A percentile compares a stretch with the other conserved stretches of the same genome.
Conservation (phyloP, 1,140 invertebrate species). For the Andricus grossulariae region DNA sequence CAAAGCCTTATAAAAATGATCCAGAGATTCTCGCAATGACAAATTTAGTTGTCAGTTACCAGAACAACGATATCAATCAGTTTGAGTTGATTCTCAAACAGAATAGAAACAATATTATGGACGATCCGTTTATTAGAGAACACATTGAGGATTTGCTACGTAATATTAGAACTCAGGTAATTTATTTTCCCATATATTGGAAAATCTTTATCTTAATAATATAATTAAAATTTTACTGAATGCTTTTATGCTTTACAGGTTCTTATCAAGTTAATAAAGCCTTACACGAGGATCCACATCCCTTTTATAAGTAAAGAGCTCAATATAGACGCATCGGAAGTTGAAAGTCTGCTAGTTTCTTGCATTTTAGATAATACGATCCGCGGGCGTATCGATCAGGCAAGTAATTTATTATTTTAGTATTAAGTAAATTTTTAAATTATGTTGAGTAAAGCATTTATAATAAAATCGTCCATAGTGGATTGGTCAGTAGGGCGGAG, state of each 20-base stretch:
- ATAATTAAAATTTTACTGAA: background rate
- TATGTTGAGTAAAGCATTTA: background rate
- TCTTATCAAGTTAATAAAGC: conserved; percentile 97
- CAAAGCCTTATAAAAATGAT: conserved; percentile 99
- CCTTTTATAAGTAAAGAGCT: conserved; percentile 98
- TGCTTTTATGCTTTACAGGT: conserved; percentile 77
- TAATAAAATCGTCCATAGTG: too few relatives aligned
- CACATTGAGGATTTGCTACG: conserved; percentile 98
- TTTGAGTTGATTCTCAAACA: conserved; percentile 98
- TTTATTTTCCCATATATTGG: background rate
- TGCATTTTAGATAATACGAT: conserved; percentile 99
- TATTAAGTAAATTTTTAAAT: background rate
- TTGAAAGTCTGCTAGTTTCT: conserved; percentile 97
- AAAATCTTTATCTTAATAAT: background rate
- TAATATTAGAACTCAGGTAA: conserved; percentile 95
- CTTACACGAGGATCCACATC: conserved; percentile 98
- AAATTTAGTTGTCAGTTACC: conserved; percentile 98
- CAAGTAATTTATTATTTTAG: conserved; percentile 46
- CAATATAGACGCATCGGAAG: conserved; percentile 97
- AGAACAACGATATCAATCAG: conserved; percentile 99
- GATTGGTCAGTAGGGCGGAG: too few relatives aligned
- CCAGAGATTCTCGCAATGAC: conserved; percentile 99
- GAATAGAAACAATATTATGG: conserved; percentile 98
- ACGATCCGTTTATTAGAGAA: conserved; percentile 99
- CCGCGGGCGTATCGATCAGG: conserved; percentile 96